These are phyloP conservation scores for Potorous gilbertii DNA, from an alignment of 2,797 vertebrate genomes.

Conservation along the genomic window DNA sequence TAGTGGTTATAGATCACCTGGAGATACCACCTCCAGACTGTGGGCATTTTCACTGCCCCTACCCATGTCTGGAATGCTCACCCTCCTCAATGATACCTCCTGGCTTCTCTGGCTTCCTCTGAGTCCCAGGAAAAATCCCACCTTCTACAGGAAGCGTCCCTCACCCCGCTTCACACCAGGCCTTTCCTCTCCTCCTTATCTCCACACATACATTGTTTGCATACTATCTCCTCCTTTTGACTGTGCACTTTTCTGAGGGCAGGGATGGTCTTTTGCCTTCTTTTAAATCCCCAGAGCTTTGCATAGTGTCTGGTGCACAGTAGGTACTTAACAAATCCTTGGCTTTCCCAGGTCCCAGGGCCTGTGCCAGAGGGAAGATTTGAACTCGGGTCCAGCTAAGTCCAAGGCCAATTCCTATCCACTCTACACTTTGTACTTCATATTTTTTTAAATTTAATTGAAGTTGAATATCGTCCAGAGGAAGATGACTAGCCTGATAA, in stretches of 20 bases:
- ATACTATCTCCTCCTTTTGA: neutral
- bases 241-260: neutral
- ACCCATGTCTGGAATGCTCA: neutral
- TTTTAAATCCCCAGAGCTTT: neutral
- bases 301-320: neutral
- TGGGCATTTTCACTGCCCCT: neutral
- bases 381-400: neutral
- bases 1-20: neutral
- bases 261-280: neutral
- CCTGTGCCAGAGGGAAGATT: neutral
- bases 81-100: neutral
- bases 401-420: neutral
- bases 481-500: neutral
- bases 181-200: neutral
- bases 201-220: neutral
- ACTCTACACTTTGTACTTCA: neutral
- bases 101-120: neutral
- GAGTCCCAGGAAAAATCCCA: neutral
- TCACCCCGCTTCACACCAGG: neutral
- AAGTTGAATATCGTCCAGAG: neutral
- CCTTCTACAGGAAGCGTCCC: neutral
- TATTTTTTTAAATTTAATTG: neutral
- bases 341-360: neutral
- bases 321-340: neutral
- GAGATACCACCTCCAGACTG: neutral